Conservation (phyloP, 1,140 invertebrate genomes). For the Dinoponera quadriceps region DNA sequence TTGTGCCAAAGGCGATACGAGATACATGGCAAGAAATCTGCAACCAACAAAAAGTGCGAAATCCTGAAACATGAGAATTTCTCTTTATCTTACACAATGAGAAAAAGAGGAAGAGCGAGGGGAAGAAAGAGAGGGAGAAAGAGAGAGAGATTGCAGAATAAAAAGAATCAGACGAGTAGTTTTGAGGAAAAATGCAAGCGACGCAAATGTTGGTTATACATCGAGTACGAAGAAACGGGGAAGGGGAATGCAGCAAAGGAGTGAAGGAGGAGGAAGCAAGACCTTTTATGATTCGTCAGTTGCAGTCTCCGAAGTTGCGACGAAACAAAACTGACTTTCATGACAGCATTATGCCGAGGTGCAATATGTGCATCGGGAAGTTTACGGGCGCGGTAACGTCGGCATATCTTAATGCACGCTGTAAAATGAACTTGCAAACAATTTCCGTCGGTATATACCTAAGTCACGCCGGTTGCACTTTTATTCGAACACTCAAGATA, state of each 20-base stretch:
- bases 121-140: neutral
- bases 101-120: neutral
- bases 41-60: neutral
- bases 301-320: constrained; percentile 43
- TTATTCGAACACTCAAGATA: constrained; percentile 52
- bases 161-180: constrained; percentile 20
- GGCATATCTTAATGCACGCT: constrained; percentile 58
- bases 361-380: constrained; percentile 70
- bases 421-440: constrained; percentile 65
- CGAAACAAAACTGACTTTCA: constrained; percentile 62
- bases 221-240: neutral
- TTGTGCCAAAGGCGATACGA: neutral
- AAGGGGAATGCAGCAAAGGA: constrained; percentile 28
- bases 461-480: constrained; percentile 30
- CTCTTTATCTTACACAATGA: neutral
- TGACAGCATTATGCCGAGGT: constrained; percentile 56
- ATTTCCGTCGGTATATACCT: constrained; percentile 34
- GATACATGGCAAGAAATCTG: neutral
- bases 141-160: constrained; percentile 3
- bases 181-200: constrained; percentile 36
- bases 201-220: constrained; percentile 36
- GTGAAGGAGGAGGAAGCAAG: constrained; percentile 17
- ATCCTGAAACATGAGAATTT: constrained; percentile 5
- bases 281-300: constrained; percentile 70
- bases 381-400: constrained; percentile 57